Base-by-base conservation (phyloP, 2,888 invertebrate species). In the Lycia hirtaria region DNA sequence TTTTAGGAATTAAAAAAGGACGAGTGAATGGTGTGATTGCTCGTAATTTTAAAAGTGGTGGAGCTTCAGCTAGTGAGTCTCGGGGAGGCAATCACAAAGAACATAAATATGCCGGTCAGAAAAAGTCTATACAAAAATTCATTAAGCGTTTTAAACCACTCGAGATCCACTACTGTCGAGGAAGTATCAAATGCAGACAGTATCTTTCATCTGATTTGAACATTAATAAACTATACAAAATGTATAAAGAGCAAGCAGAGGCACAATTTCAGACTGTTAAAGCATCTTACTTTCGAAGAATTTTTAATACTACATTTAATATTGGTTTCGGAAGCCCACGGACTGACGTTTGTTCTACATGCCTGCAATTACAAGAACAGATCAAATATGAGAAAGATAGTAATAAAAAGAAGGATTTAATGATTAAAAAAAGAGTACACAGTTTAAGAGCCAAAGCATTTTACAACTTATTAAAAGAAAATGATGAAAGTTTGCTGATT, bases 261-360 rank as follows among this genome's bases (percentile, higher is more conserved):
- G 43, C 35, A 35, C 45, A 20, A 17, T 40, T 45, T 30, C 55
- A 60, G 47, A 37, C 30, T 20, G 40, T 53, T 38, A 53, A 45
- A 32, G 45, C 45, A 56, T 62, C 60, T 47, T 67, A 64, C 56
- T 69, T 70, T 52, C 30, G 69, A 58, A 56, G 32, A 58, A 61
- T 64, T 49, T 69, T 68, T 57, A 68, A 68, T 43, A 69, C 54
- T 20, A 38, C 45, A 17, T 68, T 62, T 54, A 67, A 68, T 57
- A 60, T 70, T 56, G 68, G 40, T 43, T 71, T 72, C 48, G 70
- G 69, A 14, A 60, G 56, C 47, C 68, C 69, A 12, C 49, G 59
- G 19, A 66, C 64, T 15, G 68, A 72, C 49, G 63, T 68, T 26
- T 69, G 70, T 48, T 68, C 69, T 24, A 65, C 56, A 41, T 71